These are phyloP conservation scores for Cantharis flavilabris DNA, from an alignment of 2,888 invertebrate species.

Conservation along the genomic window DNA sequence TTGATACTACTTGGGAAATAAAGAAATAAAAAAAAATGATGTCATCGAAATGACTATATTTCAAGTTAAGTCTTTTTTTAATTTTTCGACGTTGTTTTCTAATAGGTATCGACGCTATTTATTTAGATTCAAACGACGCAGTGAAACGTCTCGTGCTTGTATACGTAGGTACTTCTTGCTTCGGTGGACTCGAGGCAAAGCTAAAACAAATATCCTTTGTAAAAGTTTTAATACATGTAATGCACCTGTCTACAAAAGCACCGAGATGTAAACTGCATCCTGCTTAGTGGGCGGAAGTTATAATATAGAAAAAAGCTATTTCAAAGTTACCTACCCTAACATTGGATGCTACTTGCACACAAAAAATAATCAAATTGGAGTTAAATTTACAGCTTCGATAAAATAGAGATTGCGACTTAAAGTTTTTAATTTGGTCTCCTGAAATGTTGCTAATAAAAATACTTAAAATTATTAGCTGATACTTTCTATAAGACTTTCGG, in stretches of 20 bases:
- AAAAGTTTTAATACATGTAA: slow-evolving; percentile 38
- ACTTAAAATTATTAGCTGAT: slow-evolving; percentile 7
- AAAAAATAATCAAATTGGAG: not conserved
- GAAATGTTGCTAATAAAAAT: not conserved
- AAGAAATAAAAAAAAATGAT: too few relatives aligned
- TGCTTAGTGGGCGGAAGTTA: slow-evolving; percentile 30
- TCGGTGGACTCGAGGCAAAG: slow-evolving; percentile 19
- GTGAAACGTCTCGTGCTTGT: slow-evolving; percentile 1
- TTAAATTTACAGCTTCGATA: not conserved
- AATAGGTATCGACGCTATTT: not conserved
- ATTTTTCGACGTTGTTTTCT: not conserved
- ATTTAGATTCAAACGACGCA: not conserved
- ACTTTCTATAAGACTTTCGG: not conserved
- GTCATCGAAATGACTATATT: not conserved
- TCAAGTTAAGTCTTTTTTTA: not conserved
- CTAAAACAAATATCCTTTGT: slow-evolving; percentile 34
- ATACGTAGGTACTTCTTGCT: slow-evolving; percentile 21
- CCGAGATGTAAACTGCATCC: slow-evolving; percentile 31
- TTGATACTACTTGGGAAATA: not conserved
- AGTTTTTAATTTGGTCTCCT: not conserved
- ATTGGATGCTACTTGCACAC: slow-evolving; percentile 1
- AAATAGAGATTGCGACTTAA: not conserved
- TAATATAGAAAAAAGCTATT: slow-evolving; percentile 20
- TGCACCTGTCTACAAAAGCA: slow-evolving; percentile 36
- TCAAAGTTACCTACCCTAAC: slow-evolving; percentile 22